Percentiles rank a stretch among this genome's conserved stretches.
These are phyloP conservation scores for Lathronympha strigana DNA, from an alignment of 2,888 invertebrate species.

Conservation along the genomic window DNA sequence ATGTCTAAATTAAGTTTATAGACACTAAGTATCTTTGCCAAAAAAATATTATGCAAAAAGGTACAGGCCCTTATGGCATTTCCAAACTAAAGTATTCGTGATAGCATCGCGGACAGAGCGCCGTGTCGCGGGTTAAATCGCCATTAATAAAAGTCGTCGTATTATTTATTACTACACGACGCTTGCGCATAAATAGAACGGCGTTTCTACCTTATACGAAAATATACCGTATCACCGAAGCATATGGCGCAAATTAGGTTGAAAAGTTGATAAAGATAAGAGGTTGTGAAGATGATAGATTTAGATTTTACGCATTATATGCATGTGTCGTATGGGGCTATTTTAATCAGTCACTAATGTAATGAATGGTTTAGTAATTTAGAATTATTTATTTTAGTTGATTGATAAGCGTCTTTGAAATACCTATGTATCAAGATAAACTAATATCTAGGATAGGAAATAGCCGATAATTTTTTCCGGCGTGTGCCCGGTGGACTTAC, in stretches of 20 bases:
- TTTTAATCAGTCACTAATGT: not conserved
- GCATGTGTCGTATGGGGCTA: conserved; percentile 2
- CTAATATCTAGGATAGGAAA: too few relatives aligned
- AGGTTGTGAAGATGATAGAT: not conserved
- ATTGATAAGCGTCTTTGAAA: too few relatives aligned
- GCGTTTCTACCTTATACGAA: not conserved
- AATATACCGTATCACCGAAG: not conserved
- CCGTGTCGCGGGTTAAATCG: conserved; percentile 71
- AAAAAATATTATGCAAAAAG: not conserved
- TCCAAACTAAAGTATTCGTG: not conserved
- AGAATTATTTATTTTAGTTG: not conserved
- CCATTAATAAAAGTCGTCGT: conserved; percentile 71
- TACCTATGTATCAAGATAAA: too few relatives aligned
- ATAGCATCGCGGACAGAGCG: conserved; percentile 36
- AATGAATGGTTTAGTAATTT: conserved; percentile 1
- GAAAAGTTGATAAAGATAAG: not conserved
- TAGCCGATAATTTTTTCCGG: too few relatives aligned
- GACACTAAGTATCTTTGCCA: too few relatives aligned
- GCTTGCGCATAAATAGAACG: conserved; percentile 52
- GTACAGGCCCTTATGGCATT: not conserved
- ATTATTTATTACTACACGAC: conserved; percentile 71
- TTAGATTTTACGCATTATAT: conserved; percentile 1
- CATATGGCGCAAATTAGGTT: not conserved
- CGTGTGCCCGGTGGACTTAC: too few relatives aligned
- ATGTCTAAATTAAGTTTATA: too few relatives aligned